Evolutionary conservation across 2,113 vertebrate genomes (phyloP).

Genomic region (Pao palembangensis): DNA sequence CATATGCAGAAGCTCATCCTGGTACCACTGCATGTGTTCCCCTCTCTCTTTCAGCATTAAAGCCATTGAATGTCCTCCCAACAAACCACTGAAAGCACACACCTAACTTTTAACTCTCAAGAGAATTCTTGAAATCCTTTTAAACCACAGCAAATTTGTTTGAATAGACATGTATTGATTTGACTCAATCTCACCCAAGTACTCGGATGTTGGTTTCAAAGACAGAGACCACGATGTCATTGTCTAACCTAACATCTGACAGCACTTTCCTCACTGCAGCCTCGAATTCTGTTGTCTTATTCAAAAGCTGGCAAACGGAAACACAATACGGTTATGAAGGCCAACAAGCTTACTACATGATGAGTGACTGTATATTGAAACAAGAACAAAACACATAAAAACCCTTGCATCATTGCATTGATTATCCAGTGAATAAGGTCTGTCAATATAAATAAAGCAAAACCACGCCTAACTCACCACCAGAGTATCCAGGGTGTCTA

Average conservation of each 20-base stretch:
- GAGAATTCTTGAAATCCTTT: not conserved
- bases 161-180: not conserved
- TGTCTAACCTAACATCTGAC: slow-evolving; percentile 93
- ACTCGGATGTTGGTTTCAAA: slow-evolving; percentile 99
- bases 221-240: slow-evolving; percentile 96
- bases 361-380: too few species aligned
- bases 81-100: slow-evolving; percentile 79
- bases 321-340: not conserved
- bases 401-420: too few species aligned
- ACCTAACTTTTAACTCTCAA: not conserved
- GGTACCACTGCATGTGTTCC: slow-evolving; percentile 93
- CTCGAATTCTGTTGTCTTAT: slow-evolving; percentile 97
- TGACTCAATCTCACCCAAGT: slow-evolving; percentile 83
- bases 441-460: not conserved
- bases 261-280: slow-evolving; percentile 92
- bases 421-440: too few species aligned
- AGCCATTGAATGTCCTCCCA: slow-evolving; percentile 95
- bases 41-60: slow-evolving; percentile 93
- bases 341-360: not conserved
- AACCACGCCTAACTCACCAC: slow-evolving; percentile 79
- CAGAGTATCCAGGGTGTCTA: slow-evolving; percentile 96
- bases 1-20: slow-evolving; percentile 92
- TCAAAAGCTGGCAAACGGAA: slow-evolving; percentile 82
- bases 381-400: too few species aligned
- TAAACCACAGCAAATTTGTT: not conserved